phyloP scores from a whole-genome alignment of 2,888 invertebrate genomes.

The Mylabris sibirica region DNA sequence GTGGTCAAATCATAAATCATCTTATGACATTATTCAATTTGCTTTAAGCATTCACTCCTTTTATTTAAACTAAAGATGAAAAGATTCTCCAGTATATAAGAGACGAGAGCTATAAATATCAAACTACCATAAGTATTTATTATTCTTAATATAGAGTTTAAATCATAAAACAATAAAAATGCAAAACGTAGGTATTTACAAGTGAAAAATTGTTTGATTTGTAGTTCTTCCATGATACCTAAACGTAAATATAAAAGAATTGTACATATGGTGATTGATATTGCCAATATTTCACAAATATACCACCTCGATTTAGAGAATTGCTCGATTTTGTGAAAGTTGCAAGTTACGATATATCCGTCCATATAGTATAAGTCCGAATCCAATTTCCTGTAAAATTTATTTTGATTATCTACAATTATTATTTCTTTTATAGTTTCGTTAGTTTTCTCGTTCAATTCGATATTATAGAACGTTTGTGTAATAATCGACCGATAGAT shows the following conservation, averaged over 20 bases:
- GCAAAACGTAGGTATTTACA: neutral
- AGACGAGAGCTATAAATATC: neutral
- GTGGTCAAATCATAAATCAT: conserved; percentile 6
- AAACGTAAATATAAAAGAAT: neutral
- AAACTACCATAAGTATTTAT: neutral
- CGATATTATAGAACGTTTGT: neutral
- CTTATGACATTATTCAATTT: conserved; percentile 2
- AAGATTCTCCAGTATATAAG: neutral
- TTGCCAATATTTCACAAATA: neutral
- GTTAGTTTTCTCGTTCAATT: neutral
- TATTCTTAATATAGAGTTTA: neutral
- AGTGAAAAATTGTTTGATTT: neutral
- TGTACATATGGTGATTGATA: neutral
- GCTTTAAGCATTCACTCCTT: neutral
- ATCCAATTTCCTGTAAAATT: neutral
- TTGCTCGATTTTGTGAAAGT: conserved; percentile 6
- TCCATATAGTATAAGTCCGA: neutral
- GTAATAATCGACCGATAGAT: neutral
- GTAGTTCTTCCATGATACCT: neutral
- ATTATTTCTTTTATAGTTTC: neutral
- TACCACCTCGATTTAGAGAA: neutral
- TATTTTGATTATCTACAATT: conserved; percentile 1
- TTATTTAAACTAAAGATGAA: conserved; percentile 2
- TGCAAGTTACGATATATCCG: conserved; percentile 3
- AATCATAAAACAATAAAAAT: neutral